Percentiles rank a stretch among this genome's conserved stretches.
Evolutionary conservation across 2,888 invertebrate species (phyloP).

Genomic region (Hirtodrosophila cameraria): DNA sequence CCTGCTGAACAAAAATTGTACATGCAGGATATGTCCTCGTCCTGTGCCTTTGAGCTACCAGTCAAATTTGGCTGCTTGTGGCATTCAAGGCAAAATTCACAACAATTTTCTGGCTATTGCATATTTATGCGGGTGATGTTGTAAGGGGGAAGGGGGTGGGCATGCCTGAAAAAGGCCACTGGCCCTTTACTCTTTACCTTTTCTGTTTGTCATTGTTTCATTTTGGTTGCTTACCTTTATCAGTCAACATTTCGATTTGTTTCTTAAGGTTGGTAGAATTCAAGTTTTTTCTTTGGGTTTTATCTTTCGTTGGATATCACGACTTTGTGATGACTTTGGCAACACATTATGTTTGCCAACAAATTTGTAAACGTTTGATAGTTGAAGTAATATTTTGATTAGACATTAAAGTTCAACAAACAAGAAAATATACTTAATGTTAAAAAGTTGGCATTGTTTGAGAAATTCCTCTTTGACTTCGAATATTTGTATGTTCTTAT

Average conservation of each 20-base stretch:
- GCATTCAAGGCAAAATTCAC: conserved; percentile 39
- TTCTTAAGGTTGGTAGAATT: too few species aligned
- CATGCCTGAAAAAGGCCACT: neutral
- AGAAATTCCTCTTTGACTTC: too few species aligned
- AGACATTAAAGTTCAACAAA: too few species aligned
- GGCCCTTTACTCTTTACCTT: conserved; percentile 7
- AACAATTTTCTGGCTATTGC: conserved; percentile 58
- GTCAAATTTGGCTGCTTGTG: conserved; percentile 23
- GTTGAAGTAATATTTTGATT: too few species aligned
- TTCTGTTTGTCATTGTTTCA: conserved; percentile 11
- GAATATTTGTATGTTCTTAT: too few species aligned
- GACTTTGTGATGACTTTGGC: conserved; percentile 3
- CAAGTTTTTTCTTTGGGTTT: neutral
- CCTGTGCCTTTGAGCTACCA: conserved; percentile 13
- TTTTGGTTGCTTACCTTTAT: conserved; percentile 28
- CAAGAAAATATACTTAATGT: too few species aligned
- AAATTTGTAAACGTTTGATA: neutral
- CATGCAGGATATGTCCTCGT: conserved; percentile 18
- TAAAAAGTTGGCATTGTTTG: too few species aligned
- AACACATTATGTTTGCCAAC: neutral
- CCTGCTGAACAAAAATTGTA: conserved; percentile 19
- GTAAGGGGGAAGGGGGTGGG: neutral
- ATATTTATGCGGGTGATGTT: conserved; percentile 53
- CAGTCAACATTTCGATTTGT: conserved; percentile 38
- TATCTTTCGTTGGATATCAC: conserved; percentile 6